Conservation (phyloP, 2,113 vertebrate species). For the Entosphenus tridentatus region DNA sequence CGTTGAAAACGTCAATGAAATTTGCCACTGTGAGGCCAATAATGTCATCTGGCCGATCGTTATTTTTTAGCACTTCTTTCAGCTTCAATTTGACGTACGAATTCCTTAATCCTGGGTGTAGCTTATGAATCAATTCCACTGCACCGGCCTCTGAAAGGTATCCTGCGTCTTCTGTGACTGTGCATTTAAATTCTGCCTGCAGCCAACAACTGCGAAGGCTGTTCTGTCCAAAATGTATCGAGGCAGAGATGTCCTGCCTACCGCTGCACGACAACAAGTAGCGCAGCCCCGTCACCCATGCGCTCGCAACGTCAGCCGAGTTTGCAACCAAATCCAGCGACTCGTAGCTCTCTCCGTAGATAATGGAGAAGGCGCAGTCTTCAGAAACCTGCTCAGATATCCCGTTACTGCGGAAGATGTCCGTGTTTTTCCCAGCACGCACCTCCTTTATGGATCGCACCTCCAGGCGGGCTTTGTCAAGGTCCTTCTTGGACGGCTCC, state of each 20-base stretch:
- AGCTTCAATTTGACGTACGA: slow-evolving; percentile 86
- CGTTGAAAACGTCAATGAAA: slow-evolving; percentile 50
- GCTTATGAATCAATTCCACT: slow-evolving; percentile 63
- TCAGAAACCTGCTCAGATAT: slow-evolving; percentile 72
- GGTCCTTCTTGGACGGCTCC: slow-evolving; percentile 94
- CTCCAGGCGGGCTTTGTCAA: slow-evolving; percentile 68
- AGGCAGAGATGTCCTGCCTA: no score
- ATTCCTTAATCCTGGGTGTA: slow-evolving; percentile 73
- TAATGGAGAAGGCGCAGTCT: slow-evolving; percentile 69
- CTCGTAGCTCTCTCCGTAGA: slow-evolving; percentile 82
- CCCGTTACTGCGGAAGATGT: slow-evolving; percentile 77
- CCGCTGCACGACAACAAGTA: slow-evolving; percentile 61
- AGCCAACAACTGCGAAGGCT: neutral
- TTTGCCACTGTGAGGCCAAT: no score
- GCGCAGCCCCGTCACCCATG: slow-evolving; percentile 85
- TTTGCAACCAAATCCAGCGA: slow-evolving; percentile 75
- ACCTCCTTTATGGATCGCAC: slow-evolving; percentile 67
- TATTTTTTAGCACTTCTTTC: slow-evolving; percentile 81
- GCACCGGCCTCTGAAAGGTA: slow-evolving; percentile 19
- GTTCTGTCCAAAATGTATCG: no score
- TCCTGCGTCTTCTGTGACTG: neutral
- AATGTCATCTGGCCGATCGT: slow-evolving; percentile 19
- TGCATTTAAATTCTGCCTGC: neutral
- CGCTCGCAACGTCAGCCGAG: slow-evolving; percentile 82
- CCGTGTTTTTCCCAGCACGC: slow-evolving; percentile 75